Percentiles rank a stretch among this genome's conserved stretches.
phyloP scores from a whole-genome alignment of 2,888 invertebrate genomes.

The Smittia sp. region DNA sequence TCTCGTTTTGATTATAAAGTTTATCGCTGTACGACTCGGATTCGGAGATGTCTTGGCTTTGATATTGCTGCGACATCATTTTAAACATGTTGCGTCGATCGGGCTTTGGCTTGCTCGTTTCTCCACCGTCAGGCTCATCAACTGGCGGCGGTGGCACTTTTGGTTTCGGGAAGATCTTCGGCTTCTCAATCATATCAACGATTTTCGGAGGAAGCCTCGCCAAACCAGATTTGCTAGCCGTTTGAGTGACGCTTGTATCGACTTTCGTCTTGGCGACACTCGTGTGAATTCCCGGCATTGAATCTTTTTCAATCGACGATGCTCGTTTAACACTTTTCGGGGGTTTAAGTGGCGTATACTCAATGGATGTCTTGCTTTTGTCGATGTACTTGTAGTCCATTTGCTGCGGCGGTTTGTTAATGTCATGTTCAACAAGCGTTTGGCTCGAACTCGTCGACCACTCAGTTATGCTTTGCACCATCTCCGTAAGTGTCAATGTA shows the following conservation, averaged over 20 bases:
- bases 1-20: conserved; percentile 62
- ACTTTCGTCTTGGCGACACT: conserved; percentile 35
- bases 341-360: conserved; percentile 51
- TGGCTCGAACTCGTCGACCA: conserved; percentile 81
- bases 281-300: conserved; percentile 49
- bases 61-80: conserved; percentile 58
- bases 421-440: conserved; percentile 63
- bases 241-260: conserved; percentile 29
- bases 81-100: conserved; percentile 53
- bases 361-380: conserved; percentile 45
- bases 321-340: conserved; percentile 46
- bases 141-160: conserved; percentile 43
- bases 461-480: conserved; percentile 77
- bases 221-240: conserved; percentile 47
- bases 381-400: conserved; percentile 35
- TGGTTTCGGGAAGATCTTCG: conserved; percentile 43
- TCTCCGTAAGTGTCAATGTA: conserved; percentile 64
- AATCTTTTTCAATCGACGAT: conserved; percentile 48
- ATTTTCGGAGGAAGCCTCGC: conserved; percentile 51
- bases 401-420: conserved; percentile 28
- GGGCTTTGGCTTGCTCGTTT: conserved; percentile 55
- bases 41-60: conserved; percentile 60
- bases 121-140: conserved; percentile 48
- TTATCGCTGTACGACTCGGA: conserved; percentile 60
- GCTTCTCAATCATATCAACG: conserved; percentile 45